A percentile compares a stretch with the other conserved stretches of the same genome.
These are phyloP conservation scores for Agrochola circellaris DNA, from an alignment of 2,888 invertebrate species.

Conservation along the genomic window DNA sequence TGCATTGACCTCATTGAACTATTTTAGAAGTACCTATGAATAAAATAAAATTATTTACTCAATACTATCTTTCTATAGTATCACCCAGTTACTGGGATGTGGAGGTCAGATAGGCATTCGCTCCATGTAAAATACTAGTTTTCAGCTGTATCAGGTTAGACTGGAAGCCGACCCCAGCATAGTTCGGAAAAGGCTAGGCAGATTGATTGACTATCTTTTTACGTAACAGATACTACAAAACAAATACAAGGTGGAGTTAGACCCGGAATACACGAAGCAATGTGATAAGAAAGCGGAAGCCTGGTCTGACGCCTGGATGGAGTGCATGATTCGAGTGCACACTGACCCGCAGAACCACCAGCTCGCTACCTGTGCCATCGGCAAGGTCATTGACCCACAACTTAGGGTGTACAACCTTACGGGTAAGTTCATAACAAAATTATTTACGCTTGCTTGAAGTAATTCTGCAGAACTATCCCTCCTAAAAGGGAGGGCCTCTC, in stretches of 20 bases:
- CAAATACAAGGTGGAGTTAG: conserved; percentile 85
- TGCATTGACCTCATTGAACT: not conserved
- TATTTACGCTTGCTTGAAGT: not conserved
- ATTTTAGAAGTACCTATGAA: not conserved
- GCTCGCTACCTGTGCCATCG: conserved; percentile 94
- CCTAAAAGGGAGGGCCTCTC: no score
- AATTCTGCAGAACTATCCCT: no score
- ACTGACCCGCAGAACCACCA: conserved; percentile 96
- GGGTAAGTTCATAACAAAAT: conserved; percentile 76
- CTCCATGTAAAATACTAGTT: no score
- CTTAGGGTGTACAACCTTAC: conserved; percentile 90
- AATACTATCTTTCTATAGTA: not conserved
- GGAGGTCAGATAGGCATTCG: no score
- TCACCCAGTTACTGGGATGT: no score
- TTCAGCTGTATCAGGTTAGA: no score
- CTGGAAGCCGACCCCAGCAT: no score
- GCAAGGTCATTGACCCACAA: conserved; percentile 91
- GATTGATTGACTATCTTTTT: no score
- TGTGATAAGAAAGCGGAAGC: conserved; percentile 75
- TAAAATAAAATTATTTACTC: not conserved
- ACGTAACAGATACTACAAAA: conserved; percentile 77
- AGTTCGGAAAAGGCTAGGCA: no score
- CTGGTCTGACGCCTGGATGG: conserved; percentile 93
- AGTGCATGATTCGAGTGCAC: conserved; percentile 92
- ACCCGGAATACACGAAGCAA: conserved; percentile 79